Conservation (phyloP, 2,797 vertebrate genomes). For the Hypotaenidia philippensis region DNA sequence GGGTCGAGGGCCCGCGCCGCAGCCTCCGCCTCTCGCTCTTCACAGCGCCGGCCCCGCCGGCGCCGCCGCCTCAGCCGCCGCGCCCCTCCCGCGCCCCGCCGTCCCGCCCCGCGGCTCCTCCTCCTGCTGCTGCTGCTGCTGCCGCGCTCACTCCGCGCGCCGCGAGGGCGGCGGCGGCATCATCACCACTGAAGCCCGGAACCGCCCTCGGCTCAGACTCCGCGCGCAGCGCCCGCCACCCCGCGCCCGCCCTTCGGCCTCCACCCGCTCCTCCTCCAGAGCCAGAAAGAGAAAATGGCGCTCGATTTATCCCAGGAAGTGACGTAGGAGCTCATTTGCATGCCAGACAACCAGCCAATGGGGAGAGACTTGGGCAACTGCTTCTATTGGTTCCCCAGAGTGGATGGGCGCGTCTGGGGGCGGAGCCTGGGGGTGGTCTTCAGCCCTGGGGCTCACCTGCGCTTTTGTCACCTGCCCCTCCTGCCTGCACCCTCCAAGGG, state of each 20-base stretch:
- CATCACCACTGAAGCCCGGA: background rate
- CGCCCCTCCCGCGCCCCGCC: background rate
- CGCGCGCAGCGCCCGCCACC: background rate
- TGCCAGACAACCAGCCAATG: slow-evolving; percentile 86
- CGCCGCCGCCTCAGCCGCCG: background rate
- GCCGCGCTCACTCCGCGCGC: background rate
- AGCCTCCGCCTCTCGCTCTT: background rate
- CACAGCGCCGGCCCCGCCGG: background rate
- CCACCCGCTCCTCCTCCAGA: slow-evolving; percentile 56
- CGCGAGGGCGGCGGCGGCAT: background rate
- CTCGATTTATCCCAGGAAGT: slow-evolving; percentile 91
- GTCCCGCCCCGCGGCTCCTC: background rate
- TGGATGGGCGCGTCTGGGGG: background rate
- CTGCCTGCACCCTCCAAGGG: background rate
- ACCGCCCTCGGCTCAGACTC: background rate
- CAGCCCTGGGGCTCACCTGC: background rate
- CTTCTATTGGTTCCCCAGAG: background rate
- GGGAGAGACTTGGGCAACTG: background rate
- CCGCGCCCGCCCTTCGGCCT: slow-evolving; percentile 10
- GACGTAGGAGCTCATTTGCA: slow-evolving; percentile 90
- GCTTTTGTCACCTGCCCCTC: background rate
- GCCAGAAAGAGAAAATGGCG: slow-evolving; percentile 95
- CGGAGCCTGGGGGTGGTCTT: background rate
- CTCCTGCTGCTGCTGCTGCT: background rate
- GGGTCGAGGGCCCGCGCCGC: background rate